Conservation (phyloP, 2,888 invertebrate species). For the Hirtodrosophila alboralis region DNA sequence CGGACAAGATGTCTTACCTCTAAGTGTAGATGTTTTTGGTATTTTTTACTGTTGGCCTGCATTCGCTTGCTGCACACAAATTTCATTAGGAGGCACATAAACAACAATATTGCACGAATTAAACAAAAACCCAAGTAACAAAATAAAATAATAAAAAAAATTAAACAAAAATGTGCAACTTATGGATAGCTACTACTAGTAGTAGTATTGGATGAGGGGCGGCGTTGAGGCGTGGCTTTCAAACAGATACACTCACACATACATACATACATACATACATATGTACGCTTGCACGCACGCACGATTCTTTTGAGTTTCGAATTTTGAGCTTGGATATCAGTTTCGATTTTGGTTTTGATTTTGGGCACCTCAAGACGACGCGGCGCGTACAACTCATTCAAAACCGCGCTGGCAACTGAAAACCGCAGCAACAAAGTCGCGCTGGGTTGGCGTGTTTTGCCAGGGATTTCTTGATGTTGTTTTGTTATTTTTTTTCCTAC, state of each 20-base stretch:
- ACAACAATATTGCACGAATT: constrained; percentile 19
- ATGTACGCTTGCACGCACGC: constrained; percentile 10
- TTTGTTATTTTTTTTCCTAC: constrained; percentile 44
- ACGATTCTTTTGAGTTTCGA: constrained; percentile 23
- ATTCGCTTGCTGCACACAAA: constrained; percentile 71
- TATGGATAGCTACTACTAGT: background rate
- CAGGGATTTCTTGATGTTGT: constrained; percentile 59
- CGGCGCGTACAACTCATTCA: constrained; percentile 82
- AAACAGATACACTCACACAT: constrained; percentile 5
- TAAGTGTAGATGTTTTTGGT: constrained; percentile 6
- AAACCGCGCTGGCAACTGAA: constrained; percentile 84
- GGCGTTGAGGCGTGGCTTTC: constrained; percentile 3
- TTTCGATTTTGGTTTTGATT: constrained; percentile 13
- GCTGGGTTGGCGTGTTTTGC: constrained; percentile 73
- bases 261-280: background rate
- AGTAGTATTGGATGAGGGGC: constrained; percentile 1
- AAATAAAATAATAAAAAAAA: constrained; percentile 13
- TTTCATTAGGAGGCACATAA: constrained; percentile 52
- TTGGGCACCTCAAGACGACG: constrained; percentile 43
- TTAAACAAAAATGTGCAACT: constrained; percentile 10
- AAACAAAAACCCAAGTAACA: constrained; percentile 23
- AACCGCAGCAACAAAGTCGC: constrained; percentile 77
- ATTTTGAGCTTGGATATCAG: constrained; percentile 10
- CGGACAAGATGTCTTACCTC: constrained; percentile 30
- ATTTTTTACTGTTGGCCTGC: constrained; percentile 58